Evolutionary conservation across 2,113 vertebrate genomes (phyloP), one percentile per base, ranked within the genome.

Genomic region (Poeciliopsis occidentalis): DNA sequence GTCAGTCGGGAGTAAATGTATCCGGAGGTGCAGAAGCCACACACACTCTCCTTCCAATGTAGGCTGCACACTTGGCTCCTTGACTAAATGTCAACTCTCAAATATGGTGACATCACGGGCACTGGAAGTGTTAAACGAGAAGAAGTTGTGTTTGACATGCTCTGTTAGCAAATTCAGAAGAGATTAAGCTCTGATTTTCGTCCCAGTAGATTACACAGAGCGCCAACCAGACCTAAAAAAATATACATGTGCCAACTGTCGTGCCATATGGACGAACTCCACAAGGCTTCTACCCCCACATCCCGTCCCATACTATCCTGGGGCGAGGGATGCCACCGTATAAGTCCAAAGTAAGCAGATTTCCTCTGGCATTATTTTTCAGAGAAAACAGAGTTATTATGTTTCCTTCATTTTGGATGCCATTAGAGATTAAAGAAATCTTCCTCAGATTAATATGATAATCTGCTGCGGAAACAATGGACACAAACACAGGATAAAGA

Each of bases 241-340:
- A 75, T 85, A 85, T 85, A 86, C 64, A 87, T 84, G 87, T 84
- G 69, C 90, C 92, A 94, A 92, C 89, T 92, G 92, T 85, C 82
- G 67, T 78, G 84, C 93, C 94, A 94, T 94, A 94, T 94, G 94
- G 91, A 78, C 87, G 15, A 67, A 77, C 86, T 86, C 88, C 76
- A 79, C 82, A 65, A 89, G 85, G 80, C 76, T 84, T 69, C 75
- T 12, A 62, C 34, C 73, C 67, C 76, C 37, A 39, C 64, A 31
- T 57, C 51, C 51, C 22, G 47, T 8, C 47, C 47, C 32, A 79
- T 66, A 75, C 79, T 78, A 77, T 63, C 81, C 22, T 67, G 73
- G 70, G 82, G 79, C 68, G 19, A 80, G 85, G 76, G 83, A 84
- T 68, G 69, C 77, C 67, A 68, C 68, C 8, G 47, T 75, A 26